Percentiles rank a stretch among this genome's conserved stretches.
Conservation (phyloP, 2,113 vertebrate species). For the Calyptommatus sinebrachiatus region DNA sequence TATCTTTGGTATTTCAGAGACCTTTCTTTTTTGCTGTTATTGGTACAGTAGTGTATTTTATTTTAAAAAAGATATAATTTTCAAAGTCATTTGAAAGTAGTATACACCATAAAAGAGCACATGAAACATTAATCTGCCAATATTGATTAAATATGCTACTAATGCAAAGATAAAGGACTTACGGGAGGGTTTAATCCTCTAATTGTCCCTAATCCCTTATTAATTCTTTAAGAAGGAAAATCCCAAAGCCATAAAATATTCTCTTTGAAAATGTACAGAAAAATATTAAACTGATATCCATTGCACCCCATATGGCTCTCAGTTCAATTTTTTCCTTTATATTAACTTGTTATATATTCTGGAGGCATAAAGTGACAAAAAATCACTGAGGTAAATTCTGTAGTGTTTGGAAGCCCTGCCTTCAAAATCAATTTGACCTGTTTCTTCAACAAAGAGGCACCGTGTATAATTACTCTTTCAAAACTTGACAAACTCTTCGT, state of each 20-base stretch:
- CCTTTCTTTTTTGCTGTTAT: neutral
- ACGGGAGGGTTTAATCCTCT: neutral
- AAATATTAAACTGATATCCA: neutral
- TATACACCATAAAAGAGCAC: neutral
- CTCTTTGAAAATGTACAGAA: neutral
- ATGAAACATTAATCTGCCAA: neutral
- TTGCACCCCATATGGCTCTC: neutral
- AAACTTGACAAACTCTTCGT: constrained; percentile 38
- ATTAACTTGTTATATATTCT: neutral
- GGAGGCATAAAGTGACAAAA: neutral
- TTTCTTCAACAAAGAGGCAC: constrained; percentile 14
- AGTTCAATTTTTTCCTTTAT: neutral
- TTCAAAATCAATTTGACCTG: neutral
- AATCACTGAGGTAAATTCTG: neutral
- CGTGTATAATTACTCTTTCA: constrained; percentile 35
- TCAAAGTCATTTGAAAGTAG: neutral
- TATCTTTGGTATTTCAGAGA: neutral
- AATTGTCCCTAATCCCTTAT: neutral
- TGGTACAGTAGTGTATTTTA: neutral
- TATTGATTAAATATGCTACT: neutral
- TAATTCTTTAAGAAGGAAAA: neutral
- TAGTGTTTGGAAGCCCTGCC: neutral
- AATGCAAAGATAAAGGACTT: neutral
- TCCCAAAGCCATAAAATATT: neutral
- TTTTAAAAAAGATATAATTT: neutral